Percentiles rank a stretch among this genome's conserved stretches.
Conservation (phyloP, 2,113 vertebrate genomes). For the Bagarius yarrelli region DNA sequence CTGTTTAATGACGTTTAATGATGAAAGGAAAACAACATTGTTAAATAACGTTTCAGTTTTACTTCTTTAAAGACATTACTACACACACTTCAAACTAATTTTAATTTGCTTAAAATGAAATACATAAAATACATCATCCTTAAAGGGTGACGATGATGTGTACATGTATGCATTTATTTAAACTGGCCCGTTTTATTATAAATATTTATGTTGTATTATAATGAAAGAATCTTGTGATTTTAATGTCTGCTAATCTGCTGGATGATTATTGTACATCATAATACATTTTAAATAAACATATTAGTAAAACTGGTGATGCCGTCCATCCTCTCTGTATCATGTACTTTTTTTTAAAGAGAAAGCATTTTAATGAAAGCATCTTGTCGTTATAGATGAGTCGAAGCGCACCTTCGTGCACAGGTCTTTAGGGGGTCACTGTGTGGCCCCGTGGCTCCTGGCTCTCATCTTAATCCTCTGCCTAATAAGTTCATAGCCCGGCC, state of each 20-base stretch:
- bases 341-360: constrained; percentile 1
- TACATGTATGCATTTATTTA: too few species aligned
- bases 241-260: background rate
- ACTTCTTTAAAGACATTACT: too few species aligned
- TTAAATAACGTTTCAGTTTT: too few species aligned
- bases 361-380: constrained; percentile 61
- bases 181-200: too few species aligned
- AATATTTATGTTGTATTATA: too few species aligned
- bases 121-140: too few species aligned
- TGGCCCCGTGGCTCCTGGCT: constrained; percentile 71
- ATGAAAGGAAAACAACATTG: background rate
- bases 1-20: background rate
- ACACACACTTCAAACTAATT: too few species aligned
- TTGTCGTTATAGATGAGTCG: constrained; percentile 34
- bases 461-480: constrained; percentile 91
- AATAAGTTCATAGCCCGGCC: constrained; percentile 97
- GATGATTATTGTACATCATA: too few species aligned
- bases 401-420: constrained; percentile 47
- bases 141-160: too few species aligned
- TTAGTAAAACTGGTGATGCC: background rate
- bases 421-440: constrained; percentile 64
- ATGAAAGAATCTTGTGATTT: background rate
- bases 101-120: background rate
- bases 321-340: background rate
- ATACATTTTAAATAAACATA: background rate